Evolutionary conservation across 2,113 vertebrate species (phyloP).

Genomic region (Phaethon lepturus): DNA sequence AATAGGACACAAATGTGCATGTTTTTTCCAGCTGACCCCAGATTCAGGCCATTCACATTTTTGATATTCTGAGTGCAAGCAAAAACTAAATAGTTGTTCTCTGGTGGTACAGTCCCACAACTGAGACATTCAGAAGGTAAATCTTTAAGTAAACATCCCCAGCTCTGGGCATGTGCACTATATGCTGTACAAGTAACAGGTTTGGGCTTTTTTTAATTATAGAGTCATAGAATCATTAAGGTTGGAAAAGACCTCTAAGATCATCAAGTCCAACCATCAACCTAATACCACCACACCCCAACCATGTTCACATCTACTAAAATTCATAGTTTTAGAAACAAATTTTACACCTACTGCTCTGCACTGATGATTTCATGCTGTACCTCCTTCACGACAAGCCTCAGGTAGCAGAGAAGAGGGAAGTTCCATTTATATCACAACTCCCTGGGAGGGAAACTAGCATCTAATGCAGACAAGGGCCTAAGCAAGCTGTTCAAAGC

Average conservation of each 20-base stretch:
- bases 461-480: fast-evolving
- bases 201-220: neutral
- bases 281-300: too few relatives aligned
- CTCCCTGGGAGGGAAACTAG: too few relatives aligned
- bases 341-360: neutral
- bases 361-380: neutral
- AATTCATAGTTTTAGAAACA: neutral
- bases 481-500: neutral
- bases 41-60: neutral
- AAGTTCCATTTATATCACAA: neutral
- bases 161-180: fast-evolving
- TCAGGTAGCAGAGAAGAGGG: neutral
- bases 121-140: too few relatives aligned
- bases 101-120: neutral
- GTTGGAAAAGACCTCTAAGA: too few relatives aligned
- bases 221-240: too few relatives aligned
- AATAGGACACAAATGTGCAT: neutral
- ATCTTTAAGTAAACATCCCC: neutral
- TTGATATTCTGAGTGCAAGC: neutral
- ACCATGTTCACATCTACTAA: too few relatives aligned
- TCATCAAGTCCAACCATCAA: too few relatives aligned
- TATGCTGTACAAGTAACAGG: neutral
- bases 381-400: neutral
- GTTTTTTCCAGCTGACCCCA: neutral
- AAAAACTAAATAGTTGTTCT: neutral